Evolutionary conservation across 2,797 vertebrate genomes (phyloP).

Genomic region (Rhabdophis nuchalis): DNA sequence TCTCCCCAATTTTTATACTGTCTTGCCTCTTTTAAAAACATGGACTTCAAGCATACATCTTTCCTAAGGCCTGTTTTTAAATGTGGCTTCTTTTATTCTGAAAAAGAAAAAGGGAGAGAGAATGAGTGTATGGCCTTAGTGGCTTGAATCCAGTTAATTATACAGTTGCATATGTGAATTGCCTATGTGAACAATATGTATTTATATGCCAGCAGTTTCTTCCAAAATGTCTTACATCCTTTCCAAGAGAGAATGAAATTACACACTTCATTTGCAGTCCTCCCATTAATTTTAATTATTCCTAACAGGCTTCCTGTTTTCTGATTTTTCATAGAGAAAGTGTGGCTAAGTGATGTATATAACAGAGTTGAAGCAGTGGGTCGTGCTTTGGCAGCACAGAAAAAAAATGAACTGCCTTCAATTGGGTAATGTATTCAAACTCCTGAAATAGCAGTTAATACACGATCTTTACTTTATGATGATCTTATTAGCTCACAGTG

Average conservation of each 20-base stretch:
- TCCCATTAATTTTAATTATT: conserved; percentile 14
- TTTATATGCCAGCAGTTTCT: conserved; percentile 46
- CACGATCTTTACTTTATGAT: neutral
- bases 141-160: conserved; percentile 49
- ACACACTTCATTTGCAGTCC: neutral
- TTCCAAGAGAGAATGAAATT: neutral
- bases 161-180: conserved; percentile 45
- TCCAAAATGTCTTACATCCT: conserved; percentile 33
- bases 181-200: conserved; percentile 36
- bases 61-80: conserved; percentile 17
- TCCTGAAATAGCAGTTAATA: neutral
- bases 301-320: conserved; percentile 6
- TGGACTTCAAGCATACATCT: conserved; percentile 3
- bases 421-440: conserved; percentile 41
- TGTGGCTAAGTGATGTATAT: conserved; percentile 49
- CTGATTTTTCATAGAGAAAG: conserved; percentile 43
- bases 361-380: conserved; percentile 37
- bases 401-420: conserved; percentile 7
- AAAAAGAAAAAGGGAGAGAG: neutral
- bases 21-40: conserved; percentile 30
- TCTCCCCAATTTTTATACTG: neutral
- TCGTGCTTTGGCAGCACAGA: conserved; percentile 52
- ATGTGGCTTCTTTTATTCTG: conserved; percentile 29
- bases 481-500: conserved; percentile 19
- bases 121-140: conserved; percentile 17